Evolutionary conservation across 2,888 invertebrate species (phyloP), one percentile per base, ranked within the genome.

Genomic region (Epinotia bilunana): DNA sequence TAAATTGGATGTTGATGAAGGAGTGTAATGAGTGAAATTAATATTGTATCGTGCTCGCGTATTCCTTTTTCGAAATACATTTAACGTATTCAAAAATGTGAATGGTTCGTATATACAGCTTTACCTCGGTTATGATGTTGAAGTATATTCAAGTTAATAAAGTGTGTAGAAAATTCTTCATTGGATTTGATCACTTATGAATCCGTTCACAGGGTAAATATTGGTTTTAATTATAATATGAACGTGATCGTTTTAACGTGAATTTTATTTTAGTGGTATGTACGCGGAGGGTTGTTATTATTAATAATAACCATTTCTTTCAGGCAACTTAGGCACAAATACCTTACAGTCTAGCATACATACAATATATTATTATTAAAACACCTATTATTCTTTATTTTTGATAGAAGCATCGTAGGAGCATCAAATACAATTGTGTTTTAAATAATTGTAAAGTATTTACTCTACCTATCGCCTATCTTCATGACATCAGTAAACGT

Each of bases 401-500:
- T 49, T 13, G 4, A 16, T 13, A 13, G 13, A 49, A 16, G 13
- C 12, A 13, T 49, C 13, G 49, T 49, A 16, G 49, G 16, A 49
- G 6, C 49, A 16, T 53, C 7, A 53, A 53, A 53, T n/a, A 5
- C n/a, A 53, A 39, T 53, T 16, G 49, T 1, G 5, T 39, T 39
- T 39, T 39, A 39, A 39, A 39, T 39, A 5, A 49, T 49, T 13
- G 5, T 16, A 16, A 46, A 43, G 46, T 39, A 58, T 71, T 60
- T 46, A 64, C 61, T 60, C 16, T 12, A 23, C 16, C 18, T 69
- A 74, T 74, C 70, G 60, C 2, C 13, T 23, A 74, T 71, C 60
- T 65, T 60, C 65, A 74, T 71, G 70, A 33, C 39, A 53, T 49
- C 60, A 70, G 58, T 18, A 70, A 60, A 67, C 28, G 65, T 53